Conservation (phyloP, 2,888 invertebrate genomes). For the Cacoxenus indagator region DNA sequence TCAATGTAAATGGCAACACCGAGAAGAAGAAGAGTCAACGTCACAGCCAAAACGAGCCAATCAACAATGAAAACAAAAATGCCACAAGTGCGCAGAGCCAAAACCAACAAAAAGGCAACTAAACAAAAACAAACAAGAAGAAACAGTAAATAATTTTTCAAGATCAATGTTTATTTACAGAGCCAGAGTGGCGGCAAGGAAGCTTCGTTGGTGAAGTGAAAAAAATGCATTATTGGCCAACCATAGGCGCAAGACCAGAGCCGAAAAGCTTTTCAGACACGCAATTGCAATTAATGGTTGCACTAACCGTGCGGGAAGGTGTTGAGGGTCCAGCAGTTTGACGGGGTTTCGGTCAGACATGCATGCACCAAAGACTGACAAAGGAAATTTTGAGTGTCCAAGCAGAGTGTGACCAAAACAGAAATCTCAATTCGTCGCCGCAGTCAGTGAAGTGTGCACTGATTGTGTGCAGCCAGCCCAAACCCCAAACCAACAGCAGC, state of each 20-base stretch:
- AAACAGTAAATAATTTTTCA: constrained; percentile 53
- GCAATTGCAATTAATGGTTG: constrained; percentile 67
- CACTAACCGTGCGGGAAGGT: neutral
- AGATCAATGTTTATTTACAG: constrained; percentile 62
- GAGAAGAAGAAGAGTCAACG: neutral
- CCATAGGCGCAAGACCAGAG: neutral
- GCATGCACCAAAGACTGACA: neutral
- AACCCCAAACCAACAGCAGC: neutral
- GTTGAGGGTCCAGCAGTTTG: neutral
- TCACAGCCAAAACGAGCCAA: constrained; percentile 2
- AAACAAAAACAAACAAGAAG: neutral
- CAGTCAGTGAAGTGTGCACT: too few species aligned
- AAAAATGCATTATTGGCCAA: constrained; percentile 9
- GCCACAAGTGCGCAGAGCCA: neutral
- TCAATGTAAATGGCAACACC: constrained; percentile 14
- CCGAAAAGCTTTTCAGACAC: constrained; percentile 56
- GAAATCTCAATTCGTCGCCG: too few species aligned
- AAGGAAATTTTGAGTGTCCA: constrained; percentile 9
- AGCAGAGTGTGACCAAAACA: neutral
- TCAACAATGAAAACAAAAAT: constrained; percentile 19
- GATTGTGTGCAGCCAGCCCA: neutral
- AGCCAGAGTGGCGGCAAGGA: constrained; percentile 42
- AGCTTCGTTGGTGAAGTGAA: neutral
- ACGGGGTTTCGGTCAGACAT: neutral
- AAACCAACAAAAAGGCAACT: constrained; percentile 1